phyloP scores from a whole-genome alignment of 2,888 invertebrate genomes.

The Acanthosoma haemorrhoidale region DNA sequence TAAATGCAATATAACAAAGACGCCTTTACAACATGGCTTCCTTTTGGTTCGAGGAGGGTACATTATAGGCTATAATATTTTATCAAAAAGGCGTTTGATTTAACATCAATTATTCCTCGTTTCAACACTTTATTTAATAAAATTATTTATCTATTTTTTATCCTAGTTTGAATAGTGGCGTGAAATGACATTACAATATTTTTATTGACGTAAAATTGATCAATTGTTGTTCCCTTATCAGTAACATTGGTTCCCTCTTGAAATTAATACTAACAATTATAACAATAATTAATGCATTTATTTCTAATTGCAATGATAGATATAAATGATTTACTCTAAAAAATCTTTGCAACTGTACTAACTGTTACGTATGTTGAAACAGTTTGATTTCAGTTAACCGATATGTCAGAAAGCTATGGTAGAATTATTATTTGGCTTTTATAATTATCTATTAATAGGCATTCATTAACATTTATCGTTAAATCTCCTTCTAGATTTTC shows the following conservation, averaged over 20 bases:
- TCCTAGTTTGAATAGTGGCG: no score
- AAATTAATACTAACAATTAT: not conserved
- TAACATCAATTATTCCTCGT: no score
- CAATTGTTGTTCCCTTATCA: not conserved
- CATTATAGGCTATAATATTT: no score
- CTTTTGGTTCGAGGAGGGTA: not conserved
- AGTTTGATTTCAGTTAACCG: not conserved
- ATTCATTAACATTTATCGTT: not conserved
- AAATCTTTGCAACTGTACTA: not conserved
- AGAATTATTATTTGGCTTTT: not conserved
- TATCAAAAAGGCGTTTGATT: no score
- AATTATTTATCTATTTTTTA: no score
- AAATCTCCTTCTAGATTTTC: constrained; percentile 59
- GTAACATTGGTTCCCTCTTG: not conserved
- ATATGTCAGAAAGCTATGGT: constrained; percentile 26
- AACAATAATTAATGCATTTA: no score
- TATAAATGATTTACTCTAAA: not conserved
- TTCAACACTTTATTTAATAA: no score
- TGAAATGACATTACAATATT: no score
- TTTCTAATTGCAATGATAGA: not conserved
- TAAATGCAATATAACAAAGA: no score
- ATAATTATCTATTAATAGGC: constrained; percentile 41
- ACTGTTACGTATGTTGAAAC: not conserved
- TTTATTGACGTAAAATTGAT: no score
- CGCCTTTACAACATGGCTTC: constrained; percentile 2